Evolutionary conservation across 2,888 invertebrate species (phyloP).

Genomic region (Rotaria magnacalcarata): DNA sequence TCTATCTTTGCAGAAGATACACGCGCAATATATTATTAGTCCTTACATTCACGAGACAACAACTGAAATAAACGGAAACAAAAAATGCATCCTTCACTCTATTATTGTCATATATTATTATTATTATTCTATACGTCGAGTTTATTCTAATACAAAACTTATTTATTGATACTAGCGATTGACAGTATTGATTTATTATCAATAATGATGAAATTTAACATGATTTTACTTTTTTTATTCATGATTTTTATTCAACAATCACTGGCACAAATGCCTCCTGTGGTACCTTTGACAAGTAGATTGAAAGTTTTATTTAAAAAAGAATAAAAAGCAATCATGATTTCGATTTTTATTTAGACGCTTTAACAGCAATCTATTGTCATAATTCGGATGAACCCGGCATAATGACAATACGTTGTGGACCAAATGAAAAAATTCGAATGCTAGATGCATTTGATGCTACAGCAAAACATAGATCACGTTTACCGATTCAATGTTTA

Average conservation of each 20-base stretch:
- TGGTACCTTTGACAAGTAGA: slow-evolving; percentile 18
- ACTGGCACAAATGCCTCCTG: background rate
- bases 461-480: background rate
- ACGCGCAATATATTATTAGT: background rate
- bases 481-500: background rate
- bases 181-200: background rate
- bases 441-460: slow-evolving; percentile 17
- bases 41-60: background rate
- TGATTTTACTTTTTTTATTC: background rate
- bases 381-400: background rate
- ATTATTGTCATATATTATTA: too few relatives aligned
- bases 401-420: background rate
- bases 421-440: background rate
- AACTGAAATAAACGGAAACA: background rate
- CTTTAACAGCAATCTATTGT: slow-evolving; percentile 7
- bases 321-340: too few relatives aligned
- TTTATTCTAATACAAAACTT: background rate
- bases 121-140: background rate
- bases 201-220: background rate
- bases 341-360: background rate
- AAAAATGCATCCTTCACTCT: too few relatives aligned
- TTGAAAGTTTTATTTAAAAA: too few relatives aligned
- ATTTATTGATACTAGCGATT: background rate
- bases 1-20: background rate
- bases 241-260: background rate